Evolutionary conservation across 2,113 vertebrate species (phyloP), one percentile per base, ranked within the genome.

Genomic region (Opisthocomus hoazin): DNA sequence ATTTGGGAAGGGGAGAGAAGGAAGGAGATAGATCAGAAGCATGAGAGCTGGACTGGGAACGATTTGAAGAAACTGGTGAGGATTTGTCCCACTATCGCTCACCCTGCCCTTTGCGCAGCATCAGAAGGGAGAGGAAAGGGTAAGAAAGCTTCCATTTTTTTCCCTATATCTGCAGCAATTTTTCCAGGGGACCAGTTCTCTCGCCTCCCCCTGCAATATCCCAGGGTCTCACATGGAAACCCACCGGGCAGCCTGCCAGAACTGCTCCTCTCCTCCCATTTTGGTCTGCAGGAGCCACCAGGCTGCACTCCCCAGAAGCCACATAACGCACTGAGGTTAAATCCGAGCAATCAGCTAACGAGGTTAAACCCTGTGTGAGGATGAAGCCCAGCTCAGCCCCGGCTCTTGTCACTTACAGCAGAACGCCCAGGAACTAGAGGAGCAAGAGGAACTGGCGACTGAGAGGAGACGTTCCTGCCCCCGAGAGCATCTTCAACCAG

Each of bases 251-350:
- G 36, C 12, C 15, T 46, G 16, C 19, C 23, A 12, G 60, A 16
- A 29, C 26, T 15, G 53, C 6, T 18, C 39, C 26, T 53, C 43
- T 37, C 24, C 76, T 71, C 20, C 21, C 19, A 3, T 27, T 46
- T 41, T 2, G 0, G 24, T 19, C 27, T 71, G 64, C 65, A 8
- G 57, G 36, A 87, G 27, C 30, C 32, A 6, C 43, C 0, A 0
- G 41, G 43, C 56, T 48, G 30, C 36, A 2, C 17, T 64, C 27
- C 56, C 63, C 9, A 17, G 22, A 29, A 56, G 34, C 43, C 70
- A 34, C 32, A 1, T 12, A 23, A 29, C 2, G 0, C 5, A 4
- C 41, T 1, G 17, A 17, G 76, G 69, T 34, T 43, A 7, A 36
- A 53, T 7, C 34, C 11, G 10, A 36, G 48, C 36, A 8, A 41